phyloP scores from a whole-genome alignment of 2,797 vertebrate genomes.

The Hydrophis major region DNA sequence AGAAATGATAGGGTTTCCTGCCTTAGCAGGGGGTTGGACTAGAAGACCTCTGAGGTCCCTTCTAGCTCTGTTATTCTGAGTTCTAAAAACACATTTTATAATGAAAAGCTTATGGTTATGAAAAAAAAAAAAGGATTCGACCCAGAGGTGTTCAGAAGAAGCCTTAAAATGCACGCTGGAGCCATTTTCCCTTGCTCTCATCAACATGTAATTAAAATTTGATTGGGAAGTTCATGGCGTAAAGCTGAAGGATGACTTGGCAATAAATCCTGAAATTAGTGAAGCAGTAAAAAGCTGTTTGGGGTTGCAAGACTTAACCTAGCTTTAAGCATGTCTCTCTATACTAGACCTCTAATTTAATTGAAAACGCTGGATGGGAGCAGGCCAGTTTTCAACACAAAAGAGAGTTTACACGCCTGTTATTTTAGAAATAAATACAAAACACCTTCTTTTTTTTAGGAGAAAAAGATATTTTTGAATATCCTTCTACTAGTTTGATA shows the following conservation, averaged over 20 bases:
- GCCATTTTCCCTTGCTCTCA: slow-evolving; percentile 21
- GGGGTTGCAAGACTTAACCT: slow-evolving; percentile 17
- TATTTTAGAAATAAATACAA: slow-evolving; percentile 23
- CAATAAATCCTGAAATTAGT: slow-evolving; percentile 21
- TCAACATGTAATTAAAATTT: slow-evolving; percentile 39
- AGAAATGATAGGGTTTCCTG: background rate
- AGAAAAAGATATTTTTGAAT: background rate
- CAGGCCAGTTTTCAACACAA: slow-evolving; percentile 9
- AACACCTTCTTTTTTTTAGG: background rate
- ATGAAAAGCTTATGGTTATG: background rate
- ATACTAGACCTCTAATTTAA: slow-evolving; percentile 34
- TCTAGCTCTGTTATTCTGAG: background rate
- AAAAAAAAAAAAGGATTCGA: background rate
- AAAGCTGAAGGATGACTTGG: slow-evolving; percentile 39
- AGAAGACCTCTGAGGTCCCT: background rate
- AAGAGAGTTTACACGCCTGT: background rate
- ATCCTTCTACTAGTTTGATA: background rate
- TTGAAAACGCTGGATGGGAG: slow-evolving; percentile 18
- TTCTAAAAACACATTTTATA: background rate
- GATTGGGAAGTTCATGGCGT: slow-evolving; percentile 6
- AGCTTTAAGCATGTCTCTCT: slow-evolving; percentile 25
- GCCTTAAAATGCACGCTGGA: background rate
- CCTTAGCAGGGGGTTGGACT: background rate
- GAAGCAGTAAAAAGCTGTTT: slow-evolving; percentile 7
- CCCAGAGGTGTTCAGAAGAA: slow-evolving; percentile 10